Percentiles rank a stretch among this genome's conserved stretches.
These are phyloP conservation scores for Campoletis sonorensis DNA, from an alignment of 1,140 invertebrate genomes.

Conservation along the genomic window DNA sequence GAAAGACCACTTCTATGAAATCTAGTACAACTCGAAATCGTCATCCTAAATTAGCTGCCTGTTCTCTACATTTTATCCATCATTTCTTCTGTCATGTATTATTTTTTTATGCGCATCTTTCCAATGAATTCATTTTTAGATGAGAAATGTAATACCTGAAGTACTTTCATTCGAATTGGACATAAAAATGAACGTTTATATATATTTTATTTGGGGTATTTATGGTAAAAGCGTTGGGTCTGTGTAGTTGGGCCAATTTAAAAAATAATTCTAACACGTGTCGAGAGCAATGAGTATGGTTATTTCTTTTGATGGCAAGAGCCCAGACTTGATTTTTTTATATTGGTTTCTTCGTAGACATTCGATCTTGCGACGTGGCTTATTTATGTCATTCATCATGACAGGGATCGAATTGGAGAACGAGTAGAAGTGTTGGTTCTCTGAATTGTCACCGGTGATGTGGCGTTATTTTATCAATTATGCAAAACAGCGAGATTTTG, in stretches of 20 bases:
- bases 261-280: not conserved
- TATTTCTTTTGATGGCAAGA: not conserved
- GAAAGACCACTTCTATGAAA: no score
- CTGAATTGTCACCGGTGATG: slow-evolving; percentile 53
- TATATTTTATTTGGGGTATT: not conserved
- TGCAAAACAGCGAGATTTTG: slow-evolving; percentile 59
- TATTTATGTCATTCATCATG: not conserved
- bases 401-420: not conserved
- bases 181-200: no score
- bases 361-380: not conserved
- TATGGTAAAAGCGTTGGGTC: slow-evolving; percentile 26
- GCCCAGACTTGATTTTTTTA: not conserved
- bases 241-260: not conserved
- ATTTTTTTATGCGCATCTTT: no score
- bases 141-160: no score
- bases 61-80: no score
- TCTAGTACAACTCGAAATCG: no score
- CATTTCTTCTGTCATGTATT: no score
- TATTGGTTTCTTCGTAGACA: not conserved
- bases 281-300: not conserved
- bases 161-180: no score
- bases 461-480: slow-evolving; percentile 66
- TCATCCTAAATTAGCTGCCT: no score
- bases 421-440: not conserved
- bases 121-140: no score